A percentile compares a stretch with the other conserved stretches of the same genome.
Conservation (phyloP, 2,888 invertebrate genomes). For the Calameuta filiformis region DNA sequence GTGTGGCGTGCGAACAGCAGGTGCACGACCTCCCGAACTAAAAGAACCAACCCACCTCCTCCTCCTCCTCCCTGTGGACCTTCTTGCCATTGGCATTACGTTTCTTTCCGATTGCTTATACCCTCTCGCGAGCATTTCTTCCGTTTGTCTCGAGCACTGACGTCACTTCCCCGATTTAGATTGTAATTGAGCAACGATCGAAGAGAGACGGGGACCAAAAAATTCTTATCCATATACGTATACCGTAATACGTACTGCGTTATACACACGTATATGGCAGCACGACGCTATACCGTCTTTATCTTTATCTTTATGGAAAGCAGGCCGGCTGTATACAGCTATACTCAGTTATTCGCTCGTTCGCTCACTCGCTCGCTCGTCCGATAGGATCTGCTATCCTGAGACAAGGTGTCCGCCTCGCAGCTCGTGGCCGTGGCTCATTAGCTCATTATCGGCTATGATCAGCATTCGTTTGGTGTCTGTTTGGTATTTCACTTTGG, state of each 20-base stretch:
- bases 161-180: conserved; percentile 49
- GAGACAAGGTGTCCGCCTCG: neutral
- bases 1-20: conserved; percentile 57
- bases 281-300: conserved; percentile 2
- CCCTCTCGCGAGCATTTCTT: conserved; percentile 17
- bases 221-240: too few relatives aligned
- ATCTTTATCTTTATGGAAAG: neutral
- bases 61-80: conserved; percentile 3
- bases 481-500: conserved; percentile 26
- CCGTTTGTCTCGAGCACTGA: conserved; percentile 9
- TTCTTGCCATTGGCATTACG: neutral
- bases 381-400: neutral
- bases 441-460: conserved; percentile 53
- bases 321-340: neutral
- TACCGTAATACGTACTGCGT: too few relatives aligned
- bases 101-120: conserved; percentile 13
- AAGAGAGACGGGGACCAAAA: neutral
- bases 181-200: conserved; percentile 39
- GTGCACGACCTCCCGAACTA: conserved; percentile 55
- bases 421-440: conserved; percentile 45
- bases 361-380: neutral
- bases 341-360: neutral
- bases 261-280: neutral
- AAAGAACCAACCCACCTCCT: neutral
- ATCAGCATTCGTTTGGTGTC: conserved; percentile 48